Evolutionary conservation across 2,113 vertebrate species (phyloP).

Genomic region (Plecotus auritus): DNA sequence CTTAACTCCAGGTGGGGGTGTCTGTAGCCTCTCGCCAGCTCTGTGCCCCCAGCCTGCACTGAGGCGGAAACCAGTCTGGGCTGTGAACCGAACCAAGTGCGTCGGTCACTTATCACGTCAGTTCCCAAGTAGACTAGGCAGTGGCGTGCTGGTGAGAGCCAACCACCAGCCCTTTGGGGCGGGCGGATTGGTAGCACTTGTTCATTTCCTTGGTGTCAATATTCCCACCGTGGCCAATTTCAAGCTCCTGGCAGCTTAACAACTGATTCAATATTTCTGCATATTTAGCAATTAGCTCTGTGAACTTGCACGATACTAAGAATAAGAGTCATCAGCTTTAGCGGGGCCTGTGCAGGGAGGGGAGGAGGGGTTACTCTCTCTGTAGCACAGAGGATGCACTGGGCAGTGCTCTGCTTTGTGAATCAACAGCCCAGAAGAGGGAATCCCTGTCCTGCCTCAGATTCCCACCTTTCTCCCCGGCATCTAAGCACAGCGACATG

Average conservation of each 20-base stretch:
- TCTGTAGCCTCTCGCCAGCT: neutral
- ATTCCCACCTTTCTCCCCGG: neutral
- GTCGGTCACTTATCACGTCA: neutral
- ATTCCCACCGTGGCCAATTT: neutral
- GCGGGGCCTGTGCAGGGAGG: neutral
- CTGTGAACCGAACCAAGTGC: neutral
- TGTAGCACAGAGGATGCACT: too few species aligned
- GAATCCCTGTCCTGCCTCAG: neutral
- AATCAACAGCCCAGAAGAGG: neutral
- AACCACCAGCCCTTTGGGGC: neutral
- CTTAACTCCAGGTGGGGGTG: neutral
- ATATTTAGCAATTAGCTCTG: neutral
- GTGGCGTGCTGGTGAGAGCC: neutral
- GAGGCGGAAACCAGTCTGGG: neutral
- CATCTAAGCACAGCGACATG: neutral
- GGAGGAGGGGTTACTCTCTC: neutral
- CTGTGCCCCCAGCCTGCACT: neutral
- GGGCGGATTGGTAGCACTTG: neutral
- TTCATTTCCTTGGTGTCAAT: neutral
- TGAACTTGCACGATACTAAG: neutral
- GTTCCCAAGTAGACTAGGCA: neutral
- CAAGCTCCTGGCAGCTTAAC: neutral
- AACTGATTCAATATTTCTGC: neutral
- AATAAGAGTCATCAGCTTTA: neutral
- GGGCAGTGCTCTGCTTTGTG: too few species aligned